These are phyloP conservation scores for Ispidina picta DNA, from an alignment of 2,797 vertebrate genomes.

Conservation along the genomic window DNA sequence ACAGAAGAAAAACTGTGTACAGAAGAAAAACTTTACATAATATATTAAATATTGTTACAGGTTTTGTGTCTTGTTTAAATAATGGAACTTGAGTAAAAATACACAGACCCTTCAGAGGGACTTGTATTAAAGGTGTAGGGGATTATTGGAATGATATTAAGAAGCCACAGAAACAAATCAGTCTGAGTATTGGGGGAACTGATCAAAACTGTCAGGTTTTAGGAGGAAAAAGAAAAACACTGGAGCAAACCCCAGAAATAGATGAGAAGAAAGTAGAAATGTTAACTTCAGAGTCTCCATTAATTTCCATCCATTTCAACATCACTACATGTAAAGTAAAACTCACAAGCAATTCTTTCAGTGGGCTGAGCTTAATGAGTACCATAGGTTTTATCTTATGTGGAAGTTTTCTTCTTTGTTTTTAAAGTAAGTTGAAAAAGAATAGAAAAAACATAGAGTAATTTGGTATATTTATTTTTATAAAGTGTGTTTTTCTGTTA, in stretches of 20 bases:
- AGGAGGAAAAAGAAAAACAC: neutral
- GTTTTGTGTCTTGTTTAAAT: neutral
- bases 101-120: neutral
- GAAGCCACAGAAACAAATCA: neutral
- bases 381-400: neutral
- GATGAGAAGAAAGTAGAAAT: neutral
- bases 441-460: neutral
- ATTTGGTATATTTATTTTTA: neutral
- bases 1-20: neutral
- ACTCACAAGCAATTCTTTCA: neutral
- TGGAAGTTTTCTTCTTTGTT: neutral
- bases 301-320: neutral
- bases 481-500: neutral
- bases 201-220: accelerated
- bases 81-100: neutral
- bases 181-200: neutral
- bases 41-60: neutral
- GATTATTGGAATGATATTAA: neutral
- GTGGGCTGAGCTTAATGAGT: neutral
- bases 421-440: neutral
- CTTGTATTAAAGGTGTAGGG: neutral
- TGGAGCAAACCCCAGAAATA: neutral
- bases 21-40: neutral
- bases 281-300: neutral
- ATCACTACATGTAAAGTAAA: neutral